phyloP scores from a whole-genome alignment of 2,797 vertebrate species.

The Cuculus canorus region DNA sequence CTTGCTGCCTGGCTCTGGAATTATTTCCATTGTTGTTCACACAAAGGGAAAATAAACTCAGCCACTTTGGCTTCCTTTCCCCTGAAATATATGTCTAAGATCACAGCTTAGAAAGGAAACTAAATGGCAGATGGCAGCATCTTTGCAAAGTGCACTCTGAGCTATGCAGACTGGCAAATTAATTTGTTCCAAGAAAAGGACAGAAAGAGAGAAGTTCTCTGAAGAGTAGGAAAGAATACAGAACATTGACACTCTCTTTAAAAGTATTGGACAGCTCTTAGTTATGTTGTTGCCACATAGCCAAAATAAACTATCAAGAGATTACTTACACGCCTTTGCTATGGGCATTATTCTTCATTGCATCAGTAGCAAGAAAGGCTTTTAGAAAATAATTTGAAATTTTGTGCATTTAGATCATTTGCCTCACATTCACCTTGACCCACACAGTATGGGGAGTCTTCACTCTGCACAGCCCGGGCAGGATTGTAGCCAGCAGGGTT shows the following conservation, averaged over 20 bases:
- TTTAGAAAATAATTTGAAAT: neutral
- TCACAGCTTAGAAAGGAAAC: constrained; percentile 48
- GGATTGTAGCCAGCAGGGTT: neutral
- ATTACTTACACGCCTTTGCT: neutral
- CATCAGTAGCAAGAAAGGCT: neutral
- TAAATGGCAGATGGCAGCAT: constrained; percentile 45
- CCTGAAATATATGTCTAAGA: constrained; percentile 51
- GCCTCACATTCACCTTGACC: neutral
- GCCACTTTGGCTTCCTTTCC: constrained; percentile 30
- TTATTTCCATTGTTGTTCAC: constrained; percentile 58
- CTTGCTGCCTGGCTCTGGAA: constrained; percentile 53
- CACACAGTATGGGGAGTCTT: neutral
- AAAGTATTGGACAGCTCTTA: neutral
- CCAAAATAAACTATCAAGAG: neutral
- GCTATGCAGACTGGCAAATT: constrained; percentile 24
- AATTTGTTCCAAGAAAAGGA: constrained; percentile 42
- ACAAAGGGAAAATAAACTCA: constrained; percentile 67
- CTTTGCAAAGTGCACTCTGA: constrained; percentile 41
- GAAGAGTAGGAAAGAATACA: neutral
- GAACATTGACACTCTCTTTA: neutral
- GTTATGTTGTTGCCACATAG: neutral
- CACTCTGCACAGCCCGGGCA: neutral
- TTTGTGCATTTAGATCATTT: neutral
- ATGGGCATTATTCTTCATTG: neutral
- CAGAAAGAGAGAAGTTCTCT: neutral